Evolutionary conservation across 2,888 invertebrate genomes (phyloP), one percentile per base, ranked within the genome.

Genomic region (Drosophila emarginata): DNA sequence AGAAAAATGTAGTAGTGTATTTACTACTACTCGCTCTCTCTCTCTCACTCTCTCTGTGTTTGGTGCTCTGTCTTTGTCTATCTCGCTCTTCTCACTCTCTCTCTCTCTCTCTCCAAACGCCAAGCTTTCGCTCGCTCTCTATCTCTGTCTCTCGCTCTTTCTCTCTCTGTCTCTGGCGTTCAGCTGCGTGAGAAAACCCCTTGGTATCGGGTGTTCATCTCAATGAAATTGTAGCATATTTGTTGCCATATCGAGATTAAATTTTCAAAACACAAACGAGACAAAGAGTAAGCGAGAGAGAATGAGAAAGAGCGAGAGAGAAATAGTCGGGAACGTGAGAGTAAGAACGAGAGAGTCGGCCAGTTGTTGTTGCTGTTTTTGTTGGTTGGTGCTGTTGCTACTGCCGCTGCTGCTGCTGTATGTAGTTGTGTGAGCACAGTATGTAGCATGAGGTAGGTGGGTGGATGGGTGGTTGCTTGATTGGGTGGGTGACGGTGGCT

Each of bases 191-290:
- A 74, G 70, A 71, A 71, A 71, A 74, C 60, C 71, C 68, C 80
- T 62, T 74, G 68, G 80, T 84, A 84, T 84, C 84, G 84, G 89
- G 84, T 84, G 89, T 83, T 89, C 89, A 88, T 89, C 89, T 86
- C 89, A 88, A 88, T 88, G 89, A 89, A 89, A 88, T 88, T 88
- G 89, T 88, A 88, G 89, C 89, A 89, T 89, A 88, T 88, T 88
- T 89, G 89, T 89, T 88, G 87, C 89, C 88, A 89, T 86, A 88
- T 88, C 89, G 89, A 88, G 87, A 88, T 88, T 88, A 89, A 89
- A 88, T 89, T 83, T 89, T 78, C 88, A 85, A 89, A 89, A 88
- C 86, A 87, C 88, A 83, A 89, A 79, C 88, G 89, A 89, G 85
- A 45, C 45, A 45, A 45, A 45, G 45, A 45, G 45, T 86, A 73